Evolutionary conservation across 2,113 vertebrate species (phyloP).

Genomic region (Spea bombifrons): DNA sequence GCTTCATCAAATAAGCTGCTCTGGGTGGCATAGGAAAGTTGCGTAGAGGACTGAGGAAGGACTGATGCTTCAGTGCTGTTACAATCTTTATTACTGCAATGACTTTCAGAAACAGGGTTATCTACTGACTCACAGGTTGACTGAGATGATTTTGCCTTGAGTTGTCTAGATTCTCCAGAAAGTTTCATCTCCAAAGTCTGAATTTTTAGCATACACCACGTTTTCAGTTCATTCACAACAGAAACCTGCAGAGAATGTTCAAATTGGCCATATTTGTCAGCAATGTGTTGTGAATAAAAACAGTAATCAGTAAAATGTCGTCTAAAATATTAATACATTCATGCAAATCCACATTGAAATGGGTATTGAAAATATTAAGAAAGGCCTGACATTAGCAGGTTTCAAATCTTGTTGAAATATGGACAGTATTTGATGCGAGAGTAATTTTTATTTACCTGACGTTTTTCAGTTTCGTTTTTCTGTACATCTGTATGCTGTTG

Average conservation of each 20-base stretch:
- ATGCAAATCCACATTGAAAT: too few species aligned
- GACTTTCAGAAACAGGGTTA: slow-evolving; percentile 54
- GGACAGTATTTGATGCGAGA: too few species aligned
- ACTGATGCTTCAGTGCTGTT: slow-evolving; percentile 33
- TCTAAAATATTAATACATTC: too few species aligned
- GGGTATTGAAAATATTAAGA: too few species aligned
- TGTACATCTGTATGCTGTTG: slow-evolving; percentile 75
- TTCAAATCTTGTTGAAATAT: too few species aligned
- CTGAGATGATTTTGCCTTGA: slow-evolving; percentile 62
- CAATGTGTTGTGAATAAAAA: too few species aligned
- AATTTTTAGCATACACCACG: slow-evolving; percentile 91
- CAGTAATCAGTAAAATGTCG: too few species aligned
- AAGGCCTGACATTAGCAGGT: too few species aligned
- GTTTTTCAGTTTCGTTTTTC: slow-evolving; percentile 74
- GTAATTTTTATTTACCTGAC: slow-evolving; percentile 71
- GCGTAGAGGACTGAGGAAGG: slow-evolving; percentile 49
- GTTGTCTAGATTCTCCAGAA: slow-evolving; percentile 69
- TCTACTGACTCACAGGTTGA: slow-evolving; percentile 70
- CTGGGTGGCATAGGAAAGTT: slow-evolving; percentile 54
- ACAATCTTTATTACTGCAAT: slow-evolving; percentile 51
- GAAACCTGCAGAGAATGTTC: slow-evolving; percentile 67
- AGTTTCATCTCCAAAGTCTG: slow-evolving; percentile 84
- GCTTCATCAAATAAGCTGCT: slow-evolving; percentile 50
- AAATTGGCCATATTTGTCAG: background rate
- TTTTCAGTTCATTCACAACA: slow-evolving; percentile 86